These are phyloP conservation scores for Manduca sexta DNA, from an alignment of 1,140 invertebrate species.

Conservation along the genomic window DNA sequence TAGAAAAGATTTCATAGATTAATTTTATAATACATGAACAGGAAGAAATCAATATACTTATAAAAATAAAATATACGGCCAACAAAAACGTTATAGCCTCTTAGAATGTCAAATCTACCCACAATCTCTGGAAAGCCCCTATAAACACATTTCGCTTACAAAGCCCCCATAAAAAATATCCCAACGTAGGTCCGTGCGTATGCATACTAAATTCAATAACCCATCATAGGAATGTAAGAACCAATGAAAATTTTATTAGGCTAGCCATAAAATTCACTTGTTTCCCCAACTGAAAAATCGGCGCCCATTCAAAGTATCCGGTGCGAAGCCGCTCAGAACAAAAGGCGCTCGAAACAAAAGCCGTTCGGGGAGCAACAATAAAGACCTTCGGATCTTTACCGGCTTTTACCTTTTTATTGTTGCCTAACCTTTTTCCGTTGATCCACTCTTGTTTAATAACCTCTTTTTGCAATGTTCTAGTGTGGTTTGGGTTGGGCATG, in stretches of 20 bases:
- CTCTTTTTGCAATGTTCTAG: conserved; percentile 31
- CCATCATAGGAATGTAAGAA: too few relatives aligned
- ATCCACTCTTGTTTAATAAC: conserved; percentile 49
- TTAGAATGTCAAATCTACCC: too few relatives aligned
- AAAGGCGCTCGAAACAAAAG: conserved; percentile 36
- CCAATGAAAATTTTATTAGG: conserved; percentile 14
- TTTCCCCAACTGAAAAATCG: conserved; percentile 42
- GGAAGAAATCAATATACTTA: too few relatives aligned
- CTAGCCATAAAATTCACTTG: conserved; percentile 22
- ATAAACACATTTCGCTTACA: too few relatives aligned
- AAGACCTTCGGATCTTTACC: conserved; percentile 34
- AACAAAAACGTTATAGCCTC: too few relatives aligned
- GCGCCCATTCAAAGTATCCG: conserved; percentile 33
- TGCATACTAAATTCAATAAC: too few relatives aligned
- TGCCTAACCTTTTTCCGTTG: conserved; percentile 44
- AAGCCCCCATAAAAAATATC: too few relatives aligned
- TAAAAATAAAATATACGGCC: too few relatives aligned
- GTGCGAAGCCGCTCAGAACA: conserved; percentile 21
- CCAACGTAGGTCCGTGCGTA: too few relatives aligned
- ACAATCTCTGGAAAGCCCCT: too few relatives aligned
- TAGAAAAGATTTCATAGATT: too few relatives aligned
- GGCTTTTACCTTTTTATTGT: conserved; percentile 42
- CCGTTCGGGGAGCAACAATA: conserved; percentile 28
- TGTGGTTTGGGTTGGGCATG: conserved; percentile 26
- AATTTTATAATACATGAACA: too few relatives aligned